These are phyloP conservation scores for Mizuhopecten yessoensis DNA, from an alignment of 1,140 invertebrate species.

Conservation along the genomic window DNA sequence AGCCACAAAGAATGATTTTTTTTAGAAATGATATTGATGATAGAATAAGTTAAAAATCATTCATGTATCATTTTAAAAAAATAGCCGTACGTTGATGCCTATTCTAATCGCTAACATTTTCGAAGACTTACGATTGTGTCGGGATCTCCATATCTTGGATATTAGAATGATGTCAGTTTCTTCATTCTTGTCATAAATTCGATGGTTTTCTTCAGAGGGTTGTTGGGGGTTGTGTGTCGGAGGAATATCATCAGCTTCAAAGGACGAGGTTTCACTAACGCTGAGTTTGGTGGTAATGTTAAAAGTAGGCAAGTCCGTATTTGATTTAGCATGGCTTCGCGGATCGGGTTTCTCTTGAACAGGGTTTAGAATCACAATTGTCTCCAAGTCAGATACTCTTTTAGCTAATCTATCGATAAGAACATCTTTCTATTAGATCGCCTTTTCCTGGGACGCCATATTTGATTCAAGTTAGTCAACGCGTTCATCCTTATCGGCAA, in stretches of 20 bases:
- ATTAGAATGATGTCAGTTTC: background rate
- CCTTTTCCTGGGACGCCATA: background rate
- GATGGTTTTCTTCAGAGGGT: no score
- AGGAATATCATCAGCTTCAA: no score
- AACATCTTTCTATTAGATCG: background rate
- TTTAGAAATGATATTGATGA: no score
- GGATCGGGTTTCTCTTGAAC: background rate
- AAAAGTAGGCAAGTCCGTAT: background rate
- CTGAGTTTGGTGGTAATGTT: background rate
- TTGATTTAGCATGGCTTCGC: background rate
- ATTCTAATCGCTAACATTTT: no score
- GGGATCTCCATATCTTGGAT: background rate
- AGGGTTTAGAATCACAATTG: background rate
- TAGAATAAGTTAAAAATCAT: no score
- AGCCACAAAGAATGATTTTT: no score
- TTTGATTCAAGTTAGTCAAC: conserved; percentile 9
- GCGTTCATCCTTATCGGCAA: background rate
- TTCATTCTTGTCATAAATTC: background rate
- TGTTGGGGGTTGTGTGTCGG: no score
- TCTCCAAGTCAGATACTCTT: background rate
- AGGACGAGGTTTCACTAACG: background rate
- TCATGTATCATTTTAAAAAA: no score
- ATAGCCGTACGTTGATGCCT: no score
- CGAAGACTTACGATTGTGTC: background rate
- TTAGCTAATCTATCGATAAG: background rate